Evolutionary conservation across 2,797 vertebrate genomes (phyloP), one percentile per base, ranked within the genome.

Genomic region (Siniperca obscura): DNA sequence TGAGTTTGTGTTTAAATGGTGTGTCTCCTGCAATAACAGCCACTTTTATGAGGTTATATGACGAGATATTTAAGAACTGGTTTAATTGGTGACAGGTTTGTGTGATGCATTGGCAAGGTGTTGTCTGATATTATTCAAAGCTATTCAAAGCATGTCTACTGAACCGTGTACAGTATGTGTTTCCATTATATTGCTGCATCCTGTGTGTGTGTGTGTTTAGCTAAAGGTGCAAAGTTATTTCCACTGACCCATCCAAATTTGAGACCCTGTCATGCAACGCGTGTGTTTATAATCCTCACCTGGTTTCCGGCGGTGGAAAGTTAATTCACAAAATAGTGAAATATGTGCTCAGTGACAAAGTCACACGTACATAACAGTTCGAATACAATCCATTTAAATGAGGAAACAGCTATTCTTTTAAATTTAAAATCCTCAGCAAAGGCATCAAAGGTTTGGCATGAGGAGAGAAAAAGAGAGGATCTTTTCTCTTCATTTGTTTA

Each of bases 91-190:
- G 52, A 86, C 56, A 67, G 60, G 25, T 66, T 6, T 55, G 34
- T 77, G 65, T 78, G 52, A 55, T 57, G 17, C 11, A 5, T 7
- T 62, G 60, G 6, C 8, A 50, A 30, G 38, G 53, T 82, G 69
- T 65, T 81, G 76, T 44, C 34, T 62, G 67, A 68, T 77, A 1
- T 76, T 52, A 85, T 86, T 81, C 25, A 71, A 22, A 70, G 61
- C 55, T 77, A 77, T 52, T 85, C 76, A 88, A 52, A 85, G 73
- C 60, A 16, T 64, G 67, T 82, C 40, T 82, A 3, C n/a, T 27
- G 5, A 70, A 10, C 40, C 25, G 16, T 10, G 59, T 50, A 59
- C 40, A 11, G 30, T 72, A 1, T 53, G 66, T 7, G 3, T 85
- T 83, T 89, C 80, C 76, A 70, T 73, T 64, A 40, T 19, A 62